Evolutionary conservation across 2,113 vertebrate species (phyloP), one percentile per base, ranked within the genome.

Genomic region (Falcunculus frontatus): DNA sequence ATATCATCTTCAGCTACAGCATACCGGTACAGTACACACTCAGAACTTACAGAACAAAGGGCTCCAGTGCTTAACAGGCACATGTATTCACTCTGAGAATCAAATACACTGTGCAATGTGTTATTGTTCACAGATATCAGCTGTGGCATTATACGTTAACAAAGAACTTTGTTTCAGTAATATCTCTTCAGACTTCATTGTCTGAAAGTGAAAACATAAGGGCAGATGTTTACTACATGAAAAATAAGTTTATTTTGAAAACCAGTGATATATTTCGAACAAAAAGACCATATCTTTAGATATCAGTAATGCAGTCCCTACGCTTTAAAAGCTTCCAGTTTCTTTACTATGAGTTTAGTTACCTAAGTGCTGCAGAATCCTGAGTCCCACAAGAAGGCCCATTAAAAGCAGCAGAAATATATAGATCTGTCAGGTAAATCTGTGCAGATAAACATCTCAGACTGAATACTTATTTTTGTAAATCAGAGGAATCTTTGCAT

Each of bases 41-140:
- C 93, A 96, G 89, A 98, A 94, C 94, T 95, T 46, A 74, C 33
- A 93, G 89, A 91, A 96, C 94, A 97, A 95, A 96, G 42, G 75
- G 84, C 90, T 94, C 44, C 29, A 62, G 68, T 68, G 72, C 65
- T 86, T 77, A 92, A 67, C 69, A 91, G 73, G 62, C 33, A 72
- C 25, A 22, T 60, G 50, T 57, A 49, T 46, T 94, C 19, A 2
- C 83, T 94, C 42, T 62, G 84, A 93, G 75, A 77, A 81, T 70
- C 17, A 87, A 84, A 82, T 29, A 60, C 23, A 29, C 22, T 46
- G 35, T 42, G 26, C 74, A 70, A 32, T 41, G n/a, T 41, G 20
- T 27, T 65, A 29, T 78, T 84, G 29, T 77, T 59, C 33, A 59
- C 29, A 13, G 49, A 80, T 72, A 86, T 23, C 79, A 79, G 52